A percentile compares a stretch with the other conserved stretches of the same genome.
These are phyloP conservation scores for Sebastes taczanowskii DNA, from an alignment of 2,797 vertebrate species.

Conservation along the genomic window DNA sequence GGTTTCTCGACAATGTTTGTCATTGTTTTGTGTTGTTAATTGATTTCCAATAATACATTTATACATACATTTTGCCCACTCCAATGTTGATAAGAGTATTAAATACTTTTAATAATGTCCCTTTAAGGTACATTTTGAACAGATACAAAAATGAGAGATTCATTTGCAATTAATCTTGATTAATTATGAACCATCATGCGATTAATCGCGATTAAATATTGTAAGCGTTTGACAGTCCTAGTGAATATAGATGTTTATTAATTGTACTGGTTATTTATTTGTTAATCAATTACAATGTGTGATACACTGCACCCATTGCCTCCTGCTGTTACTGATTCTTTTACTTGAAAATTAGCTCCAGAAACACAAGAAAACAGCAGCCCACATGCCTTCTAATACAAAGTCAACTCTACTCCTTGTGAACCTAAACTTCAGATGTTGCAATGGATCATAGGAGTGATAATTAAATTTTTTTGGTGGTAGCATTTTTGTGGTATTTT, in stretches of 20 bases:
- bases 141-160: no score
- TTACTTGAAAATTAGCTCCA: not conserved
- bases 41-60: no score
- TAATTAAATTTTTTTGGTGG: slow-evolving; percentile 42
- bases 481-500: slow-evolving; percentile 47
- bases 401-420: slow-evolving; percentile 6
- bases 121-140: no score
- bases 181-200: no score
- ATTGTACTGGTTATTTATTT: slow-evolving; percentile 5
- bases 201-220: no score
- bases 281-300: not conserved
- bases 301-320: not conserved
- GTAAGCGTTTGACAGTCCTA: no score
- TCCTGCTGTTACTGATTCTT: not conserved
- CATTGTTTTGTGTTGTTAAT: no score
- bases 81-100: no score
- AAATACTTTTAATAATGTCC: no score
- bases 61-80: no score
- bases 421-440: slow-evolving; percentile 32
- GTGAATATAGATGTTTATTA: not conserved
- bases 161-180: no score
- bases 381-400: slow-evolving; percentile 6
- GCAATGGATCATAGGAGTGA: slow-evolving; percentile 42
- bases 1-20: no score
- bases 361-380: slow-evolving; percentile 4